phyloP scores from a whole-genome alignment of 2,113 vertebrate genomes.

The Fukomys damarensis region DNA sequence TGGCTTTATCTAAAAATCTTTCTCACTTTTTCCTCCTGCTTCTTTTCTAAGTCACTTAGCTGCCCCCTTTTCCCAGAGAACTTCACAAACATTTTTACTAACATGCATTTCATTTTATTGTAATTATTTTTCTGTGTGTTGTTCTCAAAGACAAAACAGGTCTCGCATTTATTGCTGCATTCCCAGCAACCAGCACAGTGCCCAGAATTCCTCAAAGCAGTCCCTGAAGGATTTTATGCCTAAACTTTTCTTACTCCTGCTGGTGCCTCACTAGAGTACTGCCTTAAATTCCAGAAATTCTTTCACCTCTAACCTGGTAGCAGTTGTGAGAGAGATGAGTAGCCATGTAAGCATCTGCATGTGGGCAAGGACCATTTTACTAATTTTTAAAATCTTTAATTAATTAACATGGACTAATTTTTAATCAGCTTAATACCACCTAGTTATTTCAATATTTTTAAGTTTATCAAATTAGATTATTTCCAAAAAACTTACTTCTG shows the following conservation, averaged over 20 bases:
- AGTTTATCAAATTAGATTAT: background rate
- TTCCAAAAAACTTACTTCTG: slow-evolving; percentile 84
- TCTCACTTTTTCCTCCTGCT: background rate
- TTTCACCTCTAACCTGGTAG: background rate
- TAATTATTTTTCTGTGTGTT: background rate
- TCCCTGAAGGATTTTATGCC: background rate
- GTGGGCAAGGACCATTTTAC: background rate
- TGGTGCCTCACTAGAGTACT: background rate
- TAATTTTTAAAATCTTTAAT: background rate
- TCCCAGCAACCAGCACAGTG: background rate
- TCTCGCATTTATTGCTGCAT: slow-evolving; percentile 22
- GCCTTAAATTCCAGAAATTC: background rate
- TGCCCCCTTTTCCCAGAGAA: background rate
- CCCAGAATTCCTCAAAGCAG: background rate
- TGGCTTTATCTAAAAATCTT: slow-evolving; percentile 31
- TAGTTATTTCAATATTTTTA: slow-evolving; percentile 39
- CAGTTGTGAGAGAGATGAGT: background rate
- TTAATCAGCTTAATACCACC: background rate
- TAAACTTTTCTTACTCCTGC: slow-evolving; percentile 8
- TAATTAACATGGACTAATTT: background rate
- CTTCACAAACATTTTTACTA: background rate
- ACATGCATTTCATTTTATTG: background rate
- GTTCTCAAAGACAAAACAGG: background rate
- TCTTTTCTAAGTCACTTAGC: background rate
- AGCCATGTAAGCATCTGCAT: background rate